A percentile compares a stretch with the other conserved stretches of the same genome.
phyloP scores from a whole-genome alignment of 2,888 invertebrate species.

The Drosophila mimetica region DNA sequence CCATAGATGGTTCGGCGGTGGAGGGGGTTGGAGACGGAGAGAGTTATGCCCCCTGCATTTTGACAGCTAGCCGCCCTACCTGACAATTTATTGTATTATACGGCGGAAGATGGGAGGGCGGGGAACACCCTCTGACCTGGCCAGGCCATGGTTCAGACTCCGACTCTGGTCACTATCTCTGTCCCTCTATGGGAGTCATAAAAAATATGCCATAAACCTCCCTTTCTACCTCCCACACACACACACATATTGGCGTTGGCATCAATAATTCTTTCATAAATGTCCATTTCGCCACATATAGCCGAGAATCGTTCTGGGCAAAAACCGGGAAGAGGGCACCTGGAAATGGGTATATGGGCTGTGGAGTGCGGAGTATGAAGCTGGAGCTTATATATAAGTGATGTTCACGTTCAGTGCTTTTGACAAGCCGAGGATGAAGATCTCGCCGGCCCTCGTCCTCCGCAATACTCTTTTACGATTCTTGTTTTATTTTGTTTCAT shows the following conservation, averaged over 20 bases:
- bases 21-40: constrained; percentile 1
- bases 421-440: constrained; percentile 62
- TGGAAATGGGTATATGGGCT: constrained; percentile 10
- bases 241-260: constrained; percentile 60
- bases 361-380: neutral
- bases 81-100: constrained; percentile 78
- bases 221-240: constrained; percentile 21
- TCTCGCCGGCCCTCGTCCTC: constrained; percentile 15
- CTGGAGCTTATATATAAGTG: constrained; percentile 55
- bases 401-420: constrained; percentile 71
- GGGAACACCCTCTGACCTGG: constrained; percentile 55
- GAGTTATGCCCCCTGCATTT: constrained; percentile 69
- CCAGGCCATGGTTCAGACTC: constrained; percentile 35
- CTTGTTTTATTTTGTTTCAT: constrained; percentile 41
- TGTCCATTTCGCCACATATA: constrained; percentile 82
- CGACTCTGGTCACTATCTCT: constrained; percentile 31
- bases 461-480: constrained; percentile 27
- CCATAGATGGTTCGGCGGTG: constrained; percentile 8
- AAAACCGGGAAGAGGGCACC: neutral
- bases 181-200: constrained; percentile 55
- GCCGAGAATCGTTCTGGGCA: constrained; percentile 58
- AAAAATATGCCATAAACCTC: constrained; percentile 74
- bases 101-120: constrained; percentile 51
- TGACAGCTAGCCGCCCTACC: constrained; percentile 75
- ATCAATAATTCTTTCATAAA: constrained; percentile 82